Evolutionary conservation across 2,797 vertebrate genomes (phyloP).

Genomic region (Psittacula derbiana): DNA sequence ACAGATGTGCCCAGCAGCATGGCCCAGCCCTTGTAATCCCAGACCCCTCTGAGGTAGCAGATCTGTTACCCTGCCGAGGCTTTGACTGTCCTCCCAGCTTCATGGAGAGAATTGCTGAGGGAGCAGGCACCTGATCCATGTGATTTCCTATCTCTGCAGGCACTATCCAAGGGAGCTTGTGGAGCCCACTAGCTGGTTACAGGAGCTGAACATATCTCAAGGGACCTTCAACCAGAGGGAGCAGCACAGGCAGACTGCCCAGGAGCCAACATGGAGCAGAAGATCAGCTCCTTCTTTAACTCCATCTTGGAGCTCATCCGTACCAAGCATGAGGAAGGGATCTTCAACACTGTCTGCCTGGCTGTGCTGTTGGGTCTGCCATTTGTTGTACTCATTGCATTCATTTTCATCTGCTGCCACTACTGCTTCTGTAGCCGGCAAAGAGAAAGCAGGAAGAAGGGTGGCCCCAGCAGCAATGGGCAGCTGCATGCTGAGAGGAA

Average conservation of each 20-base stretch:
- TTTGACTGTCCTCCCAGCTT: background rate
- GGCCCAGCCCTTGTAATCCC: background rate
- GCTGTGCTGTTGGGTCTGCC: constrained; percentile 86
- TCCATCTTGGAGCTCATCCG: constrained; percentile 81
- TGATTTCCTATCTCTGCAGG: constrained; percentile 48
- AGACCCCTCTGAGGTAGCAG: background rate
- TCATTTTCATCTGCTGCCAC: constrained; percentile 88
- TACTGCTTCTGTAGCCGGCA: constrained; percentile 86
- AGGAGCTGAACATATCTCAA: background rate
- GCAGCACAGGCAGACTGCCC: background rate
- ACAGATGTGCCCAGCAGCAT: background rate
- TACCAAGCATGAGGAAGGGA: constrained; percentile 86
- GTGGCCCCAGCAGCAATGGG: background rate
- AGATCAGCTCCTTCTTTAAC: constrained; percentile 81
- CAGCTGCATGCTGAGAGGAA: constrained; percentile 59
- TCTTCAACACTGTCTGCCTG: constrained; percentile 90
- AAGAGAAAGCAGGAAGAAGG: constrained; percentile 42
- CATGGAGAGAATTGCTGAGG: background rate
- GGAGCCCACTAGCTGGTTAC: background rate
- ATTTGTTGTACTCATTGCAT: constrained; percentile 78
- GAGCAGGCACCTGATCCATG: background rate
- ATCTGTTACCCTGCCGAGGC: background rate
- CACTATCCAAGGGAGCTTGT: background rate
- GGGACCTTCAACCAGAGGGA: background rate
- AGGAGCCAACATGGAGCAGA: constrained; percentile 68